phyloP scores from a whole-genome alignment of 2,888 invertebrate genomes.

The Pheosia gnoma region DNA sequence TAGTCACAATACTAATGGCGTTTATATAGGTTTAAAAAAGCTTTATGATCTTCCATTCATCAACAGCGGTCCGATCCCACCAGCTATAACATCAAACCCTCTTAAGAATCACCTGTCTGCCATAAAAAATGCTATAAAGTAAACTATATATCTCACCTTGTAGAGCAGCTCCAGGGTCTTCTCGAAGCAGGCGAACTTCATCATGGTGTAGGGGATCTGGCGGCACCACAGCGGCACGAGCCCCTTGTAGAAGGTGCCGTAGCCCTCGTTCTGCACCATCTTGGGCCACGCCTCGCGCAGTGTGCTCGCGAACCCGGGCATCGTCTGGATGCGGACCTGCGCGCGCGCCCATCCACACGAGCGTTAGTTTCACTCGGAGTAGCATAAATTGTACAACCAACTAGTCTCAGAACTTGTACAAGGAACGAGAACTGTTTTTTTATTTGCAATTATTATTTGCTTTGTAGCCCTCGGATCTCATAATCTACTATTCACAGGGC shows the following conservation, averaged over 20 bases:
- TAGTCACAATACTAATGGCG: too few species aligned
- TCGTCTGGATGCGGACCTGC: constrained; percentile 87
- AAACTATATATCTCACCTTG: constrained; percentile 69
- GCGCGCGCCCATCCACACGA: not conserved
- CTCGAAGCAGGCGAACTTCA: constrained; percentile 99
- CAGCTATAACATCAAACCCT: too few species aligned
- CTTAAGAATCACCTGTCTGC: too few species aligned
- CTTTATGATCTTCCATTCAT: too few species aligned
- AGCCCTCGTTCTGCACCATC: constrained; percentile 94
- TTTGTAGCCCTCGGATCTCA: constrained; percentile 58
- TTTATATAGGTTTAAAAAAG: too few species aligned
- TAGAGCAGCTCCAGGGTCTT: constrained; percentile 97
- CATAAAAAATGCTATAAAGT: too few species aligned
- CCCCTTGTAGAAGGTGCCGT: constrained; percentile 97
- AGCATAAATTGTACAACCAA: not conserved
- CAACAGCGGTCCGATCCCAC: too few species aligned
- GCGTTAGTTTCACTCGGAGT: not conserved
- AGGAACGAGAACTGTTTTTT: too few species aligned
- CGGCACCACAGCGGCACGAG: constrained; percentile 98
- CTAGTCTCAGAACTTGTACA: not conserved
- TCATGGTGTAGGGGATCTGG: constrained; percentile 99
- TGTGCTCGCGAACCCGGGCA: constrained; percentile 95
- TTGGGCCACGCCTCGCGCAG: constrained; percentile 96
- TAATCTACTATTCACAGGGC: constrained; percentile 52
- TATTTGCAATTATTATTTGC: too few species aligned